Conservation (phyloP, 2,888 invertebrate species). For the Blastobasis adustella region DNA sequence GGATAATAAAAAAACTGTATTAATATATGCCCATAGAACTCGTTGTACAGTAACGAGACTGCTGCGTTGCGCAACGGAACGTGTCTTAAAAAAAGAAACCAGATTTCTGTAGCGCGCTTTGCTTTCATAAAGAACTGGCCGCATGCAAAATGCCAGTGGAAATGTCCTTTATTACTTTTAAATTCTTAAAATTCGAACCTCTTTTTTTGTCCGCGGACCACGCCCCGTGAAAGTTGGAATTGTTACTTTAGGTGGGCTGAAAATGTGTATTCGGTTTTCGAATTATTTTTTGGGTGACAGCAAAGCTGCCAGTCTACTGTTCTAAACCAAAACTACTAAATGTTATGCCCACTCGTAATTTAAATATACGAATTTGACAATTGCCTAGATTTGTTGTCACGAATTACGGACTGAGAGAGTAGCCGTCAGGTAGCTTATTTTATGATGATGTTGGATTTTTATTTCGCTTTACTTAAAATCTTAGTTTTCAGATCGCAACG, state of each 20-base stretch:
- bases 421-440: no score
- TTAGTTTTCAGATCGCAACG: no score
- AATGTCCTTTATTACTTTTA: conserved; percentile 14
- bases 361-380: no score
- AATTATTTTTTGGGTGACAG: no score
- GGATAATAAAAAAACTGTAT: conserved; percentile 24
- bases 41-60: conserved; percentile 4
- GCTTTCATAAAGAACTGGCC: conserved; percentile 35
- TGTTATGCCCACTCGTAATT: no score
- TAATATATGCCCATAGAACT: conserved; percentile 19
- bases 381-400: no score
- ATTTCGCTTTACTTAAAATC: background rate
- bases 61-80: conserved; percentile 29
- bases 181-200: conserved; percentile 9
- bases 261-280: no score
- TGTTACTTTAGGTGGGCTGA: no score
- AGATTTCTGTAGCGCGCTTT: conserved; percentile 29
- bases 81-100: conserved; percentile 46
- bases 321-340: no score
- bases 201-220: background rate
- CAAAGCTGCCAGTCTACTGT: no score
- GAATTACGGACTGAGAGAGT: no score
- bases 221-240: conserved; percentile 22
- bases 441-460: background rate
- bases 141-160: conserved; percentile 20